A percentile compares a stretch with the other conserved stretches of the same genome.
phyloP scores from a whole-genome alignment of 2,113 vertebrate species.

The Paraplagusia blochii region DNA sequence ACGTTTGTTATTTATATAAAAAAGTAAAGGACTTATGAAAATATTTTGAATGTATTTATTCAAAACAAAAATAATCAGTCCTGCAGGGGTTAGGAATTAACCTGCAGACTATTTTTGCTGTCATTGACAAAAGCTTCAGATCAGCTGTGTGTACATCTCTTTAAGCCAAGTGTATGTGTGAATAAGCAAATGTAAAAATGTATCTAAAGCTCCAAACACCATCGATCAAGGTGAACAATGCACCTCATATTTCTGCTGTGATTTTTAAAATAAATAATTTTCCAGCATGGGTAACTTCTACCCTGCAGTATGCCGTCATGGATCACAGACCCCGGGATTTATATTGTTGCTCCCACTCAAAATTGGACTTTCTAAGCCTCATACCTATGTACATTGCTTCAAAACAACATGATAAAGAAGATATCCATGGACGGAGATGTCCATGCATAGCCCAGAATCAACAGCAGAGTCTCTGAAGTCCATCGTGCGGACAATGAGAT shows the following conservation, averaged over 20 bases:
- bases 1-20: too few relatives aligned
- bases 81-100: too few relatives aligned
- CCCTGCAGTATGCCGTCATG: slow-evolving; percentile 30
- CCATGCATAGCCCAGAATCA: slow-evolving; percentile 39
- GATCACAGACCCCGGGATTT: slow-evolving; percentile 52
- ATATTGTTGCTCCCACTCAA: slow-evolving; percentile 48
- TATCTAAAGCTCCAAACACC: slow-evolving; percentile 6
- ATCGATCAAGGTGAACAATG: slow-evolving; percentile 35
- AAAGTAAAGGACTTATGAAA: too few relatives aligned
- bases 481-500: slow-evolving; percentile 36
- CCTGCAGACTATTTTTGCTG: too few relatives aligned
- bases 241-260: slow-evolving; percentile 8
- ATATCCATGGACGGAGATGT: slow-evolving; percentile 17
- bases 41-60: too few relatives aligned
- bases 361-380: slow-evolving; percentile 67
- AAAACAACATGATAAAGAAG: slow-evolving; percentile 41
- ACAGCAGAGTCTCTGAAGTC: slow-evolving; percentile 20
- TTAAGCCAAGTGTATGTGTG: too few relatives aligned
- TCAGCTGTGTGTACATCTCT: too few relatives aligned
- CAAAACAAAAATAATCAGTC: too few relatives aligned
- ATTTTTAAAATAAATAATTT: slow-evolving; percentile 17
- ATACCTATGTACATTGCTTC: slow-evolving; percentile 63
- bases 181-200: neutral
- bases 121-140: too few relatives aligned
- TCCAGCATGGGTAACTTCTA: slow-evolving; percentile 34